A percentile compares a stretch with the other conserved stretches of the same genome.
These are phyloP conservation scores for Eudyptes chrysolophus DNA, from an alignment of 2,113 vertebrate genomes.

Conservation along the genomic window DNA sequence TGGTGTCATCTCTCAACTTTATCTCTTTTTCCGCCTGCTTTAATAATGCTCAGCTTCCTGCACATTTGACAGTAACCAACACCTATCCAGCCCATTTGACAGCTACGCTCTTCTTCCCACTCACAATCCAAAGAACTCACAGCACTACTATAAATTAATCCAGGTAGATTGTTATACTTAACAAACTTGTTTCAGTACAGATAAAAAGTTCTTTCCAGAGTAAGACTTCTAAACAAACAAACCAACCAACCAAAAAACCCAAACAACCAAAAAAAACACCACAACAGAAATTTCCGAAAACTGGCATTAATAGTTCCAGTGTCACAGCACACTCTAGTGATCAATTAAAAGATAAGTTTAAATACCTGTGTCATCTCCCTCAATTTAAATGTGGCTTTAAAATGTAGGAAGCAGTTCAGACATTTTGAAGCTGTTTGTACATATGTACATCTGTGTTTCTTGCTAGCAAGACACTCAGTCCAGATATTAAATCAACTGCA, in stretches of 20 bases:
- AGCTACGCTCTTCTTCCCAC: neutral
- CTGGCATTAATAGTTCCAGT: neutral
- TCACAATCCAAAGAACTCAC: neutral
- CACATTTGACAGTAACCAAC: neutral
- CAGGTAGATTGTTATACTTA: neutral
- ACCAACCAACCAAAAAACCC: neutral
- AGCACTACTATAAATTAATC: neutral
- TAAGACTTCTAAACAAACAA: neutral
- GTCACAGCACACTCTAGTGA: constrained; percentile 56
- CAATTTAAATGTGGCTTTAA: neutral
- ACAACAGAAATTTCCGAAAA: neutral
- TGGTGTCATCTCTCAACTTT: neutral
- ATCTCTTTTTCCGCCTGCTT: neutral
- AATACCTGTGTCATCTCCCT: neutral
- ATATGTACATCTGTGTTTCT: neutral
- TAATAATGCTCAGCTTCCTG: neutral
- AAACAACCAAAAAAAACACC: neutral
- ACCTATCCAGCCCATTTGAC: neutral
- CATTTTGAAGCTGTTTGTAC: neutral
- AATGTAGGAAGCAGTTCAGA: neutral
- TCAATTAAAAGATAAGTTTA: constrained; percentile 6
- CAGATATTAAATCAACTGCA: constrained; percentile 52
- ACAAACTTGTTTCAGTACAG: neutral
- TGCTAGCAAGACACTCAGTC: neutral
- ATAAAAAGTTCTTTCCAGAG: neutral